These are phyloP conservation scores for Promerops cafer DNA, from an alignment of 2,113 vertebrate species.

Conservation along the genomic window DNA sequence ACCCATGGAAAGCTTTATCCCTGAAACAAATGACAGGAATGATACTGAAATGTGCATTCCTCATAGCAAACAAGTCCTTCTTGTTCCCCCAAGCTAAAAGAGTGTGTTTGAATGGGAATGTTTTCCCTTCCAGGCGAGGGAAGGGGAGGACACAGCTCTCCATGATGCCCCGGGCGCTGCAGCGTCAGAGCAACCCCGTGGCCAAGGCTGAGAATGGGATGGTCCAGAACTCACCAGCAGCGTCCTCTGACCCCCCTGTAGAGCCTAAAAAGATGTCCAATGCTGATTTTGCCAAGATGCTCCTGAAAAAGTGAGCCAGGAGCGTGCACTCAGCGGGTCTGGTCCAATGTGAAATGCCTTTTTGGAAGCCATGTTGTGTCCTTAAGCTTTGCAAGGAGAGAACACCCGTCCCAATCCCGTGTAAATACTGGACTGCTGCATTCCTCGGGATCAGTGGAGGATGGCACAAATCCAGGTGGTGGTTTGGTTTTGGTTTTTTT, in stretches of 20 bases:
- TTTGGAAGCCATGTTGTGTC: conserved; percentile 80
- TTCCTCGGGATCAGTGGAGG: background rate
- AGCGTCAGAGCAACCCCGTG: conserved; percentile 68
- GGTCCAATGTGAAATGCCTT: conserved; percentile 68
- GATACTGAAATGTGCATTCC: background rate
- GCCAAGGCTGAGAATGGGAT: conserved; percentile 85
- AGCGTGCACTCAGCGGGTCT: background rate
- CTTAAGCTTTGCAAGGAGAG: conserved; percentile 65
- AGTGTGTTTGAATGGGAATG: background rate
- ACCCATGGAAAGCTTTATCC: background rate
- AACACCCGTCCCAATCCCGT: background rate
- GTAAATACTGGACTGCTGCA: conserved; percentile 31
- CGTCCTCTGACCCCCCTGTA: background rate
- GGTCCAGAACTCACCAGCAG: conserved; percentile 16
- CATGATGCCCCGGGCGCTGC: conserved; percentile 86
- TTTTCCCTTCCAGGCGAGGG: conserved; percentile 74
- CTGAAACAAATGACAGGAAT: background rate
- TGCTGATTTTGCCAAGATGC: conserved; percentile 92
- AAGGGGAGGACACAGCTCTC: conserved; percentile 92
- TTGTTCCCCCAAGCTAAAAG: background rate
- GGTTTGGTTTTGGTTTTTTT: background rate
- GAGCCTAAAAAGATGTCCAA: conserved; percentile 86
- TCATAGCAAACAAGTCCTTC: background rate
- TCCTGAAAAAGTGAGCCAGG: conserved; percentile 85
- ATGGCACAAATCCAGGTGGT: background rate